Base-by-base conservation (phyloP, 2,113 vertebrate species). In the Centropus unirufus region DNA sequence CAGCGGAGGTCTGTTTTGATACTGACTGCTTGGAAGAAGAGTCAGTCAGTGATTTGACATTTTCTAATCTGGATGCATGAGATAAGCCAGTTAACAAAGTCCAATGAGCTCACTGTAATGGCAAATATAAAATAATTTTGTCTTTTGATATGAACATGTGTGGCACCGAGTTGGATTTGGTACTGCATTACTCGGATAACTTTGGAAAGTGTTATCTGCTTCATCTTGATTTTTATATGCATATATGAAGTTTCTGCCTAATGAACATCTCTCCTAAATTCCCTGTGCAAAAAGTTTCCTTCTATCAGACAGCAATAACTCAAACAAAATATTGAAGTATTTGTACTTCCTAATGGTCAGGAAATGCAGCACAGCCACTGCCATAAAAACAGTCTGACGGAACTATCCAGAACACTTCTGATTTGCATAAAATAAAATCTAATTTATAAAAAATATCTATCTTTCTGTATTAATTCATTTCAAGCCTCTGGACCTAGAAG, bases 41-140 rank as follows among this genome's bases (percentile, higher is more conserved):
- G 40, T 59, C 89, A 83, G 27, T 72, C 78, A 91, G 51, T 40
- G 57, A 55, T 90, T 44, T 90, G 88, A 94, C 75, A 69, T 95
- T 92, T 94, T 92, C 92, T 93, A 83, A 93, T 92, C 85, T 72
- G 85, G 36, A 59, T 75, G 17, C 52, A 42, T n/a, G 70, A 63
- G 68, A 61, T 91, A 94, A 88, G 24, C 40, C 47, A 75, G 29
- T 63, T 90, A 95, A 81, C 44, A 90, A 88, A 80, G 44, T 19
- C 30, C 47, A 40, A 17, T 24, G 46, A 76, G 46, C 18, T 89
- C 32, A 32, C 27, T 72, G 6, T 52, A 77, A 91, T 67, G 67
- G 39, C 42, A 88, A 80, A 58, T 40, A 86, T 81, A 1, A 94
- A 94, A 92, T 21, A 83, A 52, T 70, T 88, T 66, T 83, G 12